These are phyloP conservation scores for Podarcis siculus DNA, from an alignment of 2,797 vertebrate genomes.

Conservation along the genomic window DNA sequence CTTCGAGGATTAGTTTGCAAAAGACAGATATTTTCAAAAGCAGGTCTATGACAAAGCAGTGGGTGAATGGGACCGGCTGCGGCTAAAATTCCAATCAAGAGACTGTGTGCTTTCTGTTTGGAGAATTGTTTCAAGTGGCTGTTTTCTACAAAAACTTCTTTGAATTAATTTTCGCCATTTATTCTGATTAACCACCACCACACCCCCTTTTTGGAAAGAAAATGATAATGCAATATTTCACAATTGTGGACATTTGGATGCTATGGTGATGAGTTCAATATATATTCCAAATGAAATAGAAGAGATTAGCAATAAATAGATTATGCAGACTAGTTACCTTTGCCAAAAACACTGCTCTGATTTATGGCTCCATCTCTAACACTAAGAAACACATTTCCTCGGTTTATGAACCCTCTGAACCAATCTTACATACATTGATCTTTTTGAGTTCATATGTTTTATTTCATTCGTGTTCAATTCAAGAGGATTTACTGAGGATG, in stretches of 20 bases:
- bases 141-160: neutral
- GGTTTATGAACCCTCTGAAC: neutral
- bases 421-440: neutral
- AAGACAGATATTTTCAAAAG: neutral
- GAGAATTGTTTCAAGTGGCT: neutral
- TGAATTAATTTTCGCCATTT: neutral
- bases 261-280: neutral
- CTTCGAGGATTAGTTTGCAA: neutral
- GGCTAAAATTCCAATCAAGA: neutral
- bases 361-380: constrained; percentile 34
- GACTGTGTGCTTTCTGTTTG: neutral
- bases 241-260: constrained; percentile 29
- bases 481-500: neutral
- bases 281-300: constrained; percentile 38
- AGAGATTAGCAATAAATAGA: constrained; percentile 49
- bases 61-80: neutral
- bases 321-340: constrained; percentile 28
- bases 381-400: neutral
- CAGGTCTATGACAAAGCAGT: neutral
- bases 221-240: constrained; percentile 44
- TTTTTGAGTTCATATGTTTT: neutral
- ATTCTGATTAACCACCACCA: neutral
- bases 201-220: neutral
- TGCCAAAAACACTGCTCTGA: constrained; percentile 6
- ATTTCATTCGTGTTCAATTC: neutral